Evolutionary conservation across 2,797 vertebrate genomes (phyloP).

Genomic region (Sparus aurata): DNA sequence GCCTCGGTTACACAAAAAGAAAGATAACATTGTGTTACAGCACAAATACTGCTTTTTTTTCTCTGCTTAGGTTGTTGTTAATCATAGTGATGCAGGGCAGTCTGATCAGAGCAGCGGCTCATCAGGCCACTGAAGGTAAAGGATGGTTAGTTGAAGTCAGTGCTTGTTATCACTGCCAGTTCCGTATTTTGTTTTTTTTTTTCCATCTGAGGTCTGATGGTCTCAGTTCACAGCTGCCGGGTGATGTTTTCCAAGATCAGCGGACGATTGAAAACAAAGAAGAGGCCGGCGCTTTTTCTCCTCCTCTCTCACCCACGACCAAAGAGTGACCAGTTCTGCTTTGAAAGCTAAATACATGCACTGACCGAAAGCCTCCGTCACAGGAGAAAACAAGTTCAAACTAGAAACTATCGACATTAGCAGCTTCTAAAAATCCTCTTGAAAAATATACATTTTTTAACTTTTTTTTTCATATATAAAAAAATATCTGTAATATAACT

Average conservation of each 20-base stretch:
- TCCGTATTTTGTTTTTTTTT: conserved; percentile 46
- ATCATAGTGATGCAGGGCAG: conserved; percentile 41
- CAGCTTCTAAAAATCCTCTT: conserved; percentile 84
- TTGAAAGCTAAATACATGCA: conserved; percentile 53
- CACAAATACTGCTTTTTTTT: conserved; percentile 48
- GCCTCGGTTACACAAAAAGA: conserved; percentile 54
- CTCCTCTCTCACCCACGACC: conserved; percentile 38
- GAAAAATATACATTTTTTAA: conserved; percentile 73
- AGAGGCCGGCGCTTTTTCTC: conserved; percentile 17
- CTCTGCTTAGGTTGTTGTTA: conserved; percentile 49
- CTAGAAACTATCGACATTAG: conserved; percentile 81
- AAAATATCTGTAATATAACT: conserved; percentile 73
- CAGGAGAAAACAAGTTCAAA: conserved; percentile 60
- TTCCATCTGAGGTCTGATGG: conserved; percentile 58
- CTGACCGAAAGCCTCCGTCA: conserved; percentile 60
- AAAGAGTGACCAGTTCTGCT: conserved; percentile 46
- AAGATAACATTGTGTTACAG: conserved; percentile 57
- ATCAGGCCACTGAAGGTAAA: conserved; percentile 43
- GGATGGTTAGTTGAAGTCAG: conserved; percentile 52
- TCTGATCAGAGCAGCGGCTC: conserved; percentile 40
- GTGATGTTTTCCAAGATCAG: conserved; percentile 43
- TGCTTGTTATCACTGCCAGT: conserved; percentile 46
- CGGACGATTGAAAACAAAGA: conserved; percentile 39
- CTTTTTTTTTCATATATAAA: conserved; percentile 59
- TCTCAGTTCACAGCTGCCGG: conserved; percentile 67